phyloP scores from a whole-genome alignment of 1,140 invertebrate genomes.

The Harlomillsia oculata region DNA sequence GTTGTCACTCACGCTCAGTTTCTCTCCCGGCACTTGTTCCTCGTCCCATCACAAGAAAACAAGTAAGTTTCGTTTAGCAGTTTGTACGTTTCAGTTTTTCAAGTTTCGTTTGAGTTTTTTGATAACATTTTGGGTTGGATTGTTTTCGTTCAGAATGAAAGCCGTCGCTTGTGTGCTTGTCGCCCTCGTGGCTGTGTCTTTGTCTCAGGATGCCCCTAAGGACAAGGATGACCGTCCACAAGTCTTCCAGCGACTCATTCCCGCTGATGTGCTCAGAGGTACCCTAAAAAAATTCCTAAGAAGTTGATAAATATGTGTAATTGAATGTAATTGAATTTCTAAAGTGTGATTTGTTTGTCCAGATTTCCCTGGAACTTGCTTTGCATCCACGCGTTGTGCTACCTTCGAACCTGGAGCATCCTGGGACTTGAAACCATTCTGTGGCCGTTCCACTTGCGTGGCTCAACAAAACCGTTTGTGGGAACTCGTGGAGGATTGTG shows the following conservation, averaged over 20 bases:
- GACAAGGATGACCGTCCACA: conserved; percentile 46
- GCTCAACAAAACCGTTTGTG: conserved; percentile 51
- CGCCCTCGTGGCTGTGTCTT: conserved; percentile 43
- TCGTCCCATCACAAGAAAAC: no score
- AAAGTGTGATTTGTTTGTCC: conserved; percentile 39
- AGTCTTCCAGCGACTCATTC: conserved; percentile 67
- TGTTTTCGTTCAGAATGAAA: conserved; percentile 20
- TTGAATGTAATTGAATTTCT: no score
- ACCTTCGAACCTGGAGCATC: conserved; percentile 67
- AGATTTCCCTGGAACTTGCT: conserved; percentile 84
- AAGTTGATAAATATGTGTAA: background rate
- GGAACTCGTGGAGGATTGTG: conserved; percentile 74
- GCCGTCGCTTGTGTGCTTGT: conserved; percentile 42
- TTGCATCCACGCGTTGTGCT: conserved; percentile 76
- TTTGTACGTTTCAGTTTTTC: no score
- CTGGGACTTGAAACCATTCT: conserved; percentile 77
- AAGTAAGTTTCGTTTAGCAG: no score
- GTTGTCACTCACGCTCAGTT: no score
- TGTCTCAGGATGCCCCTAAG: conserved; percentile 49
- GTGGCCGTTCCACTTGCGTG: conserved; percentile 73
- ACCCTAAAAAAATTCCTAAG: no score
- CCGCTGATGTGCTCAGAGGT: conserved; percentile 77
- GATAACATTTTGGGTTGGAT: no score
- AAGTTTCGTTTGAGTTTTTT: background rate
- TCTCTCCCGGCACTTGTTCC: no score